Conservation (phyloP, 1,140 invertebrate species). For the Drosophila prosaltans region DNA sequence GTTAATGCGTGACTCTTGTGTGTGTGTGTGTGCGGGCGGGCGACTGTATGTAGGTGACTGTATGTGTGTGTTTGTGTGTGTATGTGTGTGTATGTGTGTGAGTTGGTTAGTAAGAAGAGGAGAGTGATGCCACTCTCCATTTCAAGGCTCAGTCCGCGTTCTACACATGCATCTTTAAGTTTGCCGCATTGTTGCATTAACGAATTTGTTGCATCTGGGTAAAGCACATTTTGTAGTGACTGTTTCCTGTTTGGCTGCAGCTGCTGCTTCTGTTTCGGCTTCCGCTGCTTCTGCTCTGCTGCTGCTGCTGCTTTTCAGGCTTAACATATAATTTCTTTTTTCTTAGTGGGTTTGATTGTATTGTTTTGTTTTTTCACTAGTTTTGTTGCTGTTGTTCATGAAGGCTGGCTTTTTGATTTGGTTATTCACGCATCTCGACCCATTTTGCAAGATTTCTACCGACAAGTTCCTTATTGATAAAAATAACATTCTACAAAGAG, state of each 20-base stretch:
- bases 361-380: constrained; percentile 43
- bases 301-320: constrained; percentile 26
- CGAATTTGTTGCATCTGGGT: constrained; percentile 3
- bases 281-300: not conserved
- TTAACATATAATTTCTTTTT: constrained; percentile 30
- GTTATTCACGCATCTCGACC: constrained; percentile 83
- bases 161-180: constrained; percentile 1
- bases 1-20: constrained; percentile 18
- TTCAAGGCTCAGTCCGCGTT: constrained; percentile 1
- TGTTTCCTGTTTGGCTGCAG: not conserved
- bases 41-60: constrained; percentile 28
- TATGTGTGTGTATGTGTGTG: constrained; percentile 25
- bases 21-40: constrained; percentile 13
- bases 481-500: constrained; percentile 86
- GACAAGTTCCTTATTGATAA: constrained; percentile 88
- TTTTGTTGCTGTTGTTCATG: constrained; percentile 58
- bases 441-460: constrained; percentile 87
- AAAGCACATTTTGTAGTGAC: constrained; percentile 7
- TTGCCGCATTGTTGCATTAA: constrained; percentile 8
- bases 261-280: not conserved
- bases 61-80: constrained; percentile 41
- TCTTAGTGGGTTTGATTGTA: constrained; percentile 32
- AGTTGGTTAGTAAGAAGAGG: not conserved
- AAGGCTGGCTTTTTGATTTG: constrained; percentile 34
- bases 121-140: not conserved